Base-by-base conservation (phyloP, 2,113 vertebrate genomes). In the Cynopterus brachyotis region DNA sequence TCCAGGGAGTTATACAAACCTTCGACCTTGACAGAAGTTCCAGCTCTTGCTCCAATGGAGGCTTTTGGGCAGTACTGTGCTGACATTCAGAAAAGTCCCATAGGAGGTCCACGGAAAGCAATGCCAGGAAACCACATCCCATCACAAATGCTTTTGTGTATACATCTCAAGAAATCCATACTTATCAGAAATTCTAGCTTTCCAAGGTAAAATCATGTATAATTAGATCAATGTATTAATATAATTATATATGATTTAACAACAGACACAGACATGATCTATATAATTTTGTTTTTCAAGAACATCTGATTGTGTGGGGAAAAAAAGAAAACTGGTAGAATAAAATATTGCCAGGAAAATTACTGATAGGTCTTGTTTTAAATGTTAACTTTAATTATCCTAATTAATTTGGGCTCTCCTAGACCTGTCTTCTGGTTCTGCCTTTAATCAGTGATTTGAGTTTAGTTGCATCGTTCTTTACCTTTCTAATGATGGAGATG, bases 331-430 rank as follows among this genome's bases (percentile, higher is more conserved):
- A 89, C 1, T 6, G 11, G 22, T 37, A 1, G 9, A 89, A 79
- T 93, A 9, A 95, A 59, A 37, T 66, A 83, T 40, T 89, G 6
- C 86, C 83, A 67, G 40, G 16, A 92, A 95, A 92, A 92, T 81
- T 89, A 89, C 60, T 81, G 35, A 78, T 75, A 87, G 69, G 4
- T 30, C 76, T 95, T 95, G 13, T 22, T 73, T 86, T 89, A 76
- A 53, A 24, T 90, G 16, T 84, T 87, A 73, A 75, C 70, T 93
- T 92, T 96, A 96, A 95, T 96, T 93, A 83, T 80, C 26, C 69
- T 73, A 53, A 93, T 96, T 94, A 96, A 96, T 73, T 69, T 95
- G 32, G 2, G 0, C 1, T 70, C 47, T 91, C n/a, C 4, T 11
- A 72, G 19, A 57, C 16, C 16, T 78, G 37, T 76, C 67, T 80